These are phyloP conservation scores for Synanthedon myopaeformis DNA, from an alignment of 2,888 invertebrate genomes.

Conservation along the genomic window DNA sequence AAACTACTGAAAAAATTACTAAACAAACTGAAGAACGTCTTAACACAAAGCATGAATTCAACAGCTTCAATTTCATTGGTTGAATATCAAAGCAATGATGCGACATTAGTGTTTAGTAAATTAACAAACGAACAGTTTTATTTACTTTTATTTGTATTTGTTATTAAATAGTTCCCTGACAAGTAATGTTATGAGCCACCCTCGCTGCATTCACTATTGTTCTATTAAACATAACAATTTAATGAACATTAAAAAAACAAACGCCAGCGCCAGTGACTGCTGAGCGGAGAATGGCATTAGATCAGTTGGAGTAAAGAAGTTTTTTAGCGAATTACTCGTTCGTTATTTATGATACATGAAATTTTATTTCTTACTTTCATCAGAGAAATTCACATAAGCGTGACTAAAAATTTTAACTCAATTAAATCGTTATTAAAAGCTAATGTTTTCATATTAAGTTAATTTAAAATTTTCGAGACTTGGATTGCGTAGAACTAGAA, in stretches of 20 bases:
- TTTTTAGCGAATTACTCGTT: neutral
- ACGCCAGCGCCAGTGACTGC: neutral
- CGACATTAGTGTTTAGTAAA: too few species aligned
- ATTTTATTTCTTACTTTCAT: neutral
- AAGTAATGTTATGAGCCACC: slow-evolving; percentile 16
- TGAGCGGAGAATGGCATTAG: neutral
- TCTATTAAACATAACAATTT: slow-evolving; percentile 5
- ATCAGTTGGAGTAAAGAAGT: neutral
- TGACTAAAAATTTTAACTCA: too few species aligned
- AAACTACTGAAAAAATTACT: too few species aligned
- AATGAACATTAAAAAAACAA: slow-evolving; percentile 20
- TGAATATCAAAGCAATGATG: too few species aligned
- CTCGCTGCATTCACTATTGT: slow-evolving; percentile 29
- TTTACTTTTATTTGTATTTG: slow-evolving; percentile 23
- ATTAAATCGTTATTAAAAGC: too few species aligned
- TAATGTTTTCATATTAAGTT: too few species aligned
- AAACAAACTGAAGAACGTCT: too few species aligned
- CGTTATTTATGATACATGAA: neutral
- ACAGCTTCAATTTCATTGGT: too few species aligned
- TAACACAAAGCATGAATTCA: too few species aligned
- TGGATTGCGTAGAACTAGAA: too few species aligned
- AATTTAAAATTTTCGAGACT: too few species aligned
- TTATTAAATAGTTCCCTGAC: slow-evolving; percentile 21
- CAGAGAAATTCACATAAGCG: too few species aligned
- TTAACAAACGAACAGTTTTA: slow-evolving; percentile 4